Evolutionary conservation across 2,113 vertebrate genomes (phyloP), one percentile per base, ranked within the genome.

Genomic region (Progne subis): DNA sequence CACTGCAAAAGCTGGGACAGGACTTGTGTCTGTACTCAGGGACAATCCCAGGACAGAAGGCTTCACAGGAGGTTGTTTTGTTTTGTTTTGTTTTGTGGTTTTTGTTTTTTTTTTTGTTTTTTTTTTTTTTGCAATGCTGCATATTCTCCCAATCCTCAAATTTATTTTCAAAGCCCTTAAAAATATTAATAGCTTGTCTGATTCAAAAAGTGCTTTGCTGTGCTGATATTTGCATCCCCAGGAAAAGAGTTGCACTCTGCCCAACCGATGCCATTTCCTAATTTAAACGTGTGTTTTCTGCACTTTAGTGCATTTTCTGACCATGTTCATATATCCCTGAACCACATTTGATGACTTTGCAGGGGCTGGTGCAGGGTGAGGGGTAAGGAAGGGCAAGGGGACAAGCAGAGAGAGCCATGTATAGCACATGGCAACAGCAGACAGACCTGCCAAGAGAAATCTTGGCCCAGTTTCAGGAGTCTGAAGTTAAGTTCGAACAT

Each of bases 121-220:
- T 8, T 46, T 17, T 77, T 3, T 8, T 75, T 88, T 68, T 79
- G 61, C 67, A 90, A 19, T 23, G 26, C 25, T 74, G 67, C 59
- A 70, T 31, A 49, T 85, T 80, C 57, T 86, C 29, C n/a, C 47
- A 23, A 19, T 80, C 37, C 61, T 87, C 32, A 47, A 47, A 67
- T 86, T 92, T 81, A 15, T 82, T 83, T 86, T 68, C 43, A 75
- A 86, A 65, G 12, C n/a, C 65, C 55, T 91, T 63, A 16, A 32
- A 80, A 49, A 52, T 91, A 87, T 92, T 95, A 88, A 82, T 88
- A 93, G 71, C 47, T 81, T 78, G 18, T 78, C 68, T 67, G 44
- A 63, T 77, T 94, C 82, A 90, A 49, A 83, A 95, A 64, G 47
- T 64, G 37, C 74, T 90, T 83, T 80, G 56, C n/a, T 68, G 24